These are phyloP conservation scores for Alexandromys fortis DNA, from an alignment of 2,113 vertebrate genomes.

Conservation along the genomic window DNA sequence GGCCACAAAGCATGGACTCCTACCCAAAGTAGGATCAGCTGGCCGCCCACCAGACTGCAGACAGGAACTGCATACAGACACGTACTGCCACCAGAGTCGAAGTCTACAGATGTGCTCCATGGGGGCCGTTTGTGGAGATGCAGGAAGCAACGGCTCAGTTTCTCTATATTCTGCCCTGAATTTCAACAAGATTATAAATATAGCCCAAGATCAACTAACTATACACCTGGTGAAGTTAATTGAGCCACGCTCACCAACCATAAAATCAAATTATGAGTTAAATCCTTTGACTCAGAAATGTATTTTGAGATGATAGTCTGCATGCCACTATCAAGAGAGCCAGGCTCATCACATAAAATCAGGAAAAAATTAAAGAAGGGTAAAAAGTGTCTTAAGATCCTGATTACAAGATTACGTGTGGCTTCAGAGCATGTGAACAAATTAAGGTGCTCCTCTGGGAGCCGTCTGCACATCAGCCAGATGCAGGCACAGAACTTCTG, in stretches of 20 bases:
- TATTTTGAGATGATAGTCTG: constrained; percentile 69
- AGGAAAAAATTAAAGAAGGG: constrained; percentile 79
- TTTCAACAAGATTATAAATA: constrained; percentile 79
- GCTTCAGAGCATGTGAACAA: constrained; percentile 72
- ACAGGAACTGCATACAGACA: background rate
- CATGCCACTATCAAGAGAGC: constrained; percentile 66
- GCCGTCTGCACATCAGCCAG: constrained; percentile 63
- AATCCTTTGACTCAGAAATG: constrained; percentile 66
- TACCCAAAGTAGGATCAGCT: background rate
- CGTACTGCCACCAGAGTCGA: background rate
- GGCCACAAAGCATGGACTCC: background rate
- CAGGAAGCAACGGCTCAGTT: constrained; percentile 49
- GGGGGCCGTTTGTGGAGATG: background rate
- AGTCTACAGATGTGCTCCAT: background rate
- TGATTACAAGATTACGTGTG: constrained; percentile 78
- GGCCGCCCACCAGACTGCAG: background rate
- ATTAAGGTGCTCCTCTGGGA: constrained; percentile 62
- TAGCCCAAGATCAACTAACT: constrained; percentile 70
- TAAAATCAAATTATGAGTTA: constrained; percentile 79
- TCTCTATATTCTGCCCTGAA: constrained; percentile 71
- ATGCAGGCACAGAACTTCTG: constrained; percentile 47
- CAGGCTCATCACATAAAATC: constrained; percentile 75
- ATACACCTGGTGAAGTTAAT: constrained; percentile 79
- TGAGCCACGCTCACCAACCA: constrained; percentile 71
- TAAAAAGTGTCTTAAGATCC: constrained; percentile 78